Base-by-base conservation (phyloP, 2,888 invertebrate genomes). In the Drosophila hamatofila region DNA sequence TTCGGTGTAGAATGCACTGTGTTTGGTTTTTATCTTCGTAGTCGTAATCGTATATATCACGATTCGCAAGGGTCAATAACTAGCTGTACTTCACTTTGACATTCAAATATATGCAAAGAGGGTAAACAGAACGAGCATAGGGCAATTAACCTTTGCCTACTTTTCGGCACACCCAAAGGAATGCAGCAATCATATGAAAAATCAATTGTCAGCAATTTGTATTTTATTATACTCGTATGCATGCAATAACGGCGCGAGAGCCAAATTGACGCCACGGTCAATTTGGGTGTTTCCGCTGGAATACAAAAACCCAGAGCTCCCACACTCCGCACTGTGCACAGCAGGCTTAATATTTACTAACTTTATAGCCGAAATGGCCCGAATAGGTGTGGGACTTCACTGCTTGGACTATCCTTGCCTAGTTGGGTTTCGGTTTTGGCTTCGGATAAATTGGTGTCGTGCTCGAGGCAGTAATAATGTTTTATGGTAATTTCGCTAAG, bases 201-300 rank as follows among this genome's bases (percentile, higher is more conserved):
- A 83, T 90, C 87, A 87, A 90, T 87, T 88, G 79, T 76, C 78
- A 76, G 80, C 81, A 88, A 87, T 90, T 87, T 88, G 76, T 83
- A 64, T 75, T 87, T 84, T 81, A 83, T 83, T 77, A 72, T 86
- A 41, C 30, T 30, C 30, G 30, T 30, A 30, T 78, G 74, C 68
- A 75, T 73, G 74, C 87, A 61, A 68, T 64, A 55, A 48, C 35
- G 44, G 37, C 57, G 49, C 30, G 62, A 68, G 64, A 44, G 56
- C 44, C 52, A 74, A 86, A 90, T 79, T 81, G 79, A 78, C 88
- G 90, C 87, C 87, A 90, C 83, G 87, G 90, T 79, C 87, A 88
- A 87, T 87, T 87, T 86, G 76, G 77, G 58, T 76, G 83, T 86
- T 83, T 86, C 89, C 90, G 84, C 75, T 80, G 79, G 78, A 78